Evolutionary conservation across 2,797 vertebrate species (phyloP).

Genomic region (Lateolabrax maculatus): DNA sequence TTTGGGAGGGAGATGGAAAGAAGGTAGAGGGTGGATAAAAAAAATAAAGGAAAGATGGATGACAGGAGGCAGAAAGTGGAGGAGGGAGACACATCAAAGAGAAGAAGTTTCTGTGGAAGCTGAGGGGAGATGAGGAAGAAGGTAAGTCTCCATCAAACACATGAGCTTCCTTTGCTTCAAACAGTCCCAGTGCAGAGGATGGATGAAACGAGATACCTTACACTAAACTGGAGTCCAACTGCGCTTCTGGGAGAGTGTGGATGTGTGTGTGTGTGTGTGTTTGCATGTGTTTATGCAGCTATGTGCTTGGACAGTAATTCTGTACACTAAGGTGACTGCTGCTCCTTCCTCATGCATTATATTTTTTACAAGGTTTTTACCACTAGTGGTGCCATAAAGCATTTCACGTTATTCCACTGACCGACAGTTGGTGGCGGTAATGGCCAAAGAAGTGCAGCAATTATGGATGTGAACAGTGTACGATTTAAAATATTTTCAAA

Average conservation of each 20-base stretch:
- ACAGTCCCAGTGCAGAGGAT: constrained; percentile 69
- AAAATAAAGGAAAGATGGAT: constrained; percentile 59
- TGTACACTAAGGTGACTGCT: constrained; percentile 32
- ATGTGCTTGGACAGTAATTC: constrained; percentile 55
- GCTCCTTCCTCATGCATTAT: constrained; percentile 24
- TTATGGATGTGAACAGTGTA: not conserved
- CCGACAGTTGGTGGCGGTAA: not conserved
- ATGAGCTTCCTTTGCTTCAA: constrained; percentile 78
- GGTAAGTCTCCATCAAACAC: constrained; percentile 81
- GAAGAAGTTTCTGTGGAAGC: constrained; percentile 70
- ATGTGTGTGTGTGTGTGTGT: constrained; percentile 53
- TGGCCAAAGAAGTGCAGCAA: not conserved
- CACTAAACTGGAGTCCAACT: constrained; percentile 77
- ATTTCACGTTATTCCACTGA: not conserved
- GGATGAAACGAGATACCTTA: constrained; percentile 77
- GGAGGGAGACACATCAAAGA: constrained; percentile 76
- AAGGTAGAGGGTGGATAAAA: constrained; percentile 21
- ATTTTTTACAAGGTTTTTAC: not conserved
- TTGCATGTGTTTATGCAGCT: constrained; percentile 62
- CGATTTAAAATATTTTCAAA: not conserved
- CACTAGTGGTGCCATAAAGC: not conserved
- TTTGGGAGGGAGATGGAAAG: constrained; percentile 46
- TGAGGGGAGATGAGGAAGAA: constrained; percentile 75
- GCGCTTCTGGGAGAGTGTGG: constrained; percentile 58
- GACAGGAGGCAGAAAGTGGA: constrained; percentile 71